Evolutionary conservation across 37 sponge, comb jelly and placozoan species (phyloP), one percentile per base, ranked within the genome.

Genomic region (Hexactinellida sp.): DNA sequence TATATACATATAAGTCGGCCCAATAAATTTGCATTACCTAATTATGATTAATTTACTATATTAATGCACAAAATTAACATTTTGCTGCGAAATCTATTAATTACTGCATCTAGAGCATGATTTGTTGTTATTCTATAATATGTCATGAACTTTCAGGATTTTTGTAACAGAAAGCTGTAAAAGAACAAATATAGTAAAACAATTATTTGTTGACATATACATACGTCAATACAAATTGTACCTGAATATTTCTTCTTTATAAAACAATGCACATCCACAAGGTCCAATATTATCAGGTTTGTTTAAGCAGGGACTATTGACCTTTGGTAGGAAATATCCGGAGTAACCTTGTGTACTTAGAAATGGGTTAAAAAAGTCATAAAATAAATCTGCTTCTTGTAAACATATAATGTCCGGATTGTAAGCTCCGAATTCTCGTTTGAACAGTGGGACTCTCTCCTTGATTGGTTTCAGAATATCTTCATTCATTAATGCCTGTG

Each of bases 251-350:
- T 55, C 25, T 21, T 82, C 71, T 24, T 54, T 85, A 37, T 86
- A 92, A 37, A 92, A 92, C 84, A 92, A 36, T 23, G 93, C 93
- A 87, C 93, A 92, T 19, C 93, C 93, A 85, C 90, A 91, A 19
- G 93, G 91, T 30, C 93, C 93, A 86, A 55, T 90, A 52, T 92
- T 92, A 1, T 76, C 55, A 0, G 36, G 34, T n/a, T 54, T 76
- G 0, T 83, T 7, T 23, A 90, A 54, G 41, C 93, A 92, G 0
- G 93, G 91, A 0, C 91, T 90, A 28, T 86, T 51, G 7, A 37
- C 24, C 34, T 92, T 92, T 23, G 88, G 82, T 23, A 86, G 10
- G 82, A 89, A 90, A 0, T 82, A 0, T 0, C 93, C 91, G n/a
- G 83, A 84, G 54, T 63, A 92, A 9, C 91, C 93, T 24, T 71